A percentile compares a stretch with the other conserved stretches of the same genome.
Conservation (phyloP, 2,797 vertebrate genomes). For the Sarcoramphus papa region DNA sequence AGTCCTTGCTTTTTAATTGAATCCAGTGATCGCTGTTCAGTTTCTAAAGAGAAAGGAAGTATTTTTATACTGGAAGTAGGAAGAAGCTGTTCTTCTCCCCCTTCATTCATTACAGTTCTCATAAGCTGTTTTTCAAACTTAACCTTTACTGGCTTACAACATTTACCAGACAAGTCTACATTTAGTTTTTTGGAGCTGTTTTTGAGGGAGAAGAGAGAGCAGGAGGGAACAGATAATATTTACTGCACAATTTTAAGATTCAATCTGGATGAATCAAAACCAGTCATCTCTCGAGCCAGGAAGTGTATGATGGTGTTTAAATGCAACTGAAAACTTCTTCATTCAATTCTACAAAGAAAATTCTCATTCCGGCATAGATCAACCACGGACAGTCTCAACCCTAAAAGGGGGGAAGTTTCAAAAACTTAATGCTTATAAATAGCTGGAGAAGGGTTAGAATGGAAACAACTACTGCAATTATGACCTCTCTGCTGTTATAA, state of each 20-base stretch:
- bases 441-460: neutral
- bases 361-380: neutral
- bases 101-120: neutral
- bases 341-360: neutral
- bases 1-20: neutral
- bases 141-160: neutral
- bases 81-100: neutral
- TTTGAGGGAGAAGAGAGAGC: neutral
- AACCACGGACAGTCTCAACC: neutral
- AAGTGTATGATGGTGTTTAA: neutral
- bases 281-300: neutral
- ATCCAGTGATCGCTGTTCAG: neutral
- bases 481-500: neutral
- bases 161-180: neutral
- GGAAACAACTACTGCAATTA: neutral
- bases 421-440: neutral
- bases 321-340: neutral
- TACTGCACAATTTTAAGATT: neutral
- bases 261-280: neutral
- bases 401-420: neutral
- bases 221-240: neutral
- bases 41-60: neutral
- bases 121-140: neutral
- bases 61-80: neutral
- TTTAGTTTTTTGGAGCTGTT: neutral